Evolutionary conservation across 1,140 invertebrate species (phyloP), one percentile per base, ranked within the genome.

Genomic region (Diorhabda carinulata): DNA sequence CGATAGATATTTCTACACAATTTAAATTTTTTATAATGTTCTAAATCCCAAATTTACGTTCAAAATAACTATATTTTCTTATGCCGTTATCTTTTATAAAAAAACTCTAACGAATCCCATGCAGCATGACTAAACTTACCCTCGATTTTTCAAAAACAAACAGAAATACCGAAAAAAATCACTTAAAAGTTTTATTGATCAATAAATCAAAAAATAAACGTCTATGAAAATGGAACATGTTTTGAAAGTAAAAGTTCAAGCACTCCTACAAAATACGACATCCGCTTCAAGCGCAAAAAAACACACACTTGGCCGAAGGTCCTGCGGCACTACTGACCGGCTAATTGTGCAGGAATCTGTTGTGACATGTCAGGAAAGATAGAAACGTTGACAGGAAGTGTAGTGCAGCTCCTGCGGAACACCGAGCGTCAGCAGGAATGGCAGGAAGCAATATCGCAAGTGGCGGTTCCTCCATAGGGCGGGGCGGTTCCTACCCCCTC

Each of bases 391-490:
- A 72, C 77, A 78, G 78, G 76, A 78, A 78, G 76, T 77, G 77
- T 78, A 74, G 67, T 73, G 70, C 74, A 79, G 78, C 72, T 79
- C 78, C 79, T 77, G 78, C 76, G 78, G 79, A 78, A 80, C 78
- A 77, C 77, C 78, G 74, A 73, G 76, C 77, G 76, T 72, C 78
- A 75, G 68, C 79, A 80, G 78, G 77, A 80, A 79, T 79, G 78
- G 77, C 79, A 80, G 79, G 79, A 81, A 81, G 77, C 79, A 79
- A 81, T 81, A 81, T 81, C 78, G 78, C 79, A 80, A 81, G 79
- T 81, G 78, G 78, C 77, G 77, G 78, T 80, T 80, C 78, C 79
- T 81, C 73, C 72, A 61, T 63, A 74, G 73, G 78, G 75, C 77
- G 77, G 78, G 77, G 74, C 74, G 70, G 72, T 66, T 66, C 72